Percentiles rank a stretch among this genome's conserved stretches.
These are phyloP conservation scores for Tetranychus urticae DNA, from an alignment of 1,140 invertebrate genomes.

Conservation along the genomic window DNA sequence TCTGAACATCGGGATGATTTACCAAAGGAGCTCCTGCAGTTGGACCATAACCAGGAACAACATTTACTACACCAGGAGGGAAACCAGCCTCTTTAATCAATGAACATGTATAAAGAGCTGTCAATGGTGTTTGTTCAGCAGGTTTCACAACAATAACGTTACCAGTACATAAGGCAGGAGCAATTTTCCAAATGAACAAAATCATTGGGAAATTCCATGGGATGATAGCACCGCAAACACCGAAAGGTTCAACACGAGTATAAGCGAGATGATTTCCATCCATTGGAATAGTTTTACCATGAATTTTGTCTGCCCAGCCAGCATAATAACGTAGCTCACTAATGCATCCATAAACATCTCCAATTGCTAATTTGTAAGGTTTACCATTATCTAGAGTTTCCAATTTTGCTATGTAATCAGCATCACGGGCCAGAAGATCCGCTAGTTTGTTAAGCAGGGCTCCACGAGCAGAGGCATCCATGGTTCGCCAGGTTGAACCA, in stretches of 20 bases:
- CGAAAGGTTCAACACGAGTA: slow-evolving; percentile 30
- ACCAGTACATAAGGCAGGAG: slow-evolving; percentile 28
- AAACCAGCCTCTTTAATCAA: slow-evolving; percentile 15
- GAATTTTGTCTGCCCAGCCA: slow-evolving; percentile 62
- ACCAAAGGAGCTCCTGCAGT: slow-evolving; percentile 9
- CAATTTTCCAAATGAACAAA: slow-evolving; percentile 23
- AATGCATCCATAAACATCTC: slow-evolving; percentile 37
- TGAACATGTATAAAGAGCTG: slow-evolving; percentile 26
- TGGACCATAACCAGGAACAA: slow-evolving; percentile 17
- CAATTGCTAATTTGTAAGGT: slow-evolving; percentile 35
- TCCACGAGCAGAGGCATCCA: slow-evolving; percentile 70
- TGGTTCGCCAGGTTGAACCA: slow-evolving; percentile 58
- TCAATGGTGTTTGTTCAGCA: slow-evolving; percentile 29
- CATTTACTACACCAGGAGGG: slow-evolving; percentile 22
- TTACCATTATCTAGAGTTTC: slow-evolving; percentile 78
- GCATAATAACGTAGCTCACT: slow-evolving; percentile 54
- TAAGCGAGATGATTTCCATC: slow-evolving; percentile 25
- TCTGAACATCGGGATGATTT: slow-evolving; percentile 29
- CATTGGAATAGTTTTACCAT: slow-evolving; percentile 4
- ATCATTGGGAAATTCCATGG: slow-evolving; percentile 33
- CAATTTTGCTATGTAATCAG: slow-evolving; percentile 36
- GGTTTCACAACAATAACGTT: slow-evolving; percentile 30
- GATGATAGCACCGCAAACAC: slow-evolving; percentile 26
- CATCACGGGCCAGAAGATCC: slow-evolving; percentile 44
- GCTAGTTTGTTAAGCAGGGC: slow-evolving; percentile 28